Evolutionary conservation across 2,797 vertebrate species (phyloP), one percentile per base, ranked within the genome.

Genomic region (Dipus sagitta): DNA sequence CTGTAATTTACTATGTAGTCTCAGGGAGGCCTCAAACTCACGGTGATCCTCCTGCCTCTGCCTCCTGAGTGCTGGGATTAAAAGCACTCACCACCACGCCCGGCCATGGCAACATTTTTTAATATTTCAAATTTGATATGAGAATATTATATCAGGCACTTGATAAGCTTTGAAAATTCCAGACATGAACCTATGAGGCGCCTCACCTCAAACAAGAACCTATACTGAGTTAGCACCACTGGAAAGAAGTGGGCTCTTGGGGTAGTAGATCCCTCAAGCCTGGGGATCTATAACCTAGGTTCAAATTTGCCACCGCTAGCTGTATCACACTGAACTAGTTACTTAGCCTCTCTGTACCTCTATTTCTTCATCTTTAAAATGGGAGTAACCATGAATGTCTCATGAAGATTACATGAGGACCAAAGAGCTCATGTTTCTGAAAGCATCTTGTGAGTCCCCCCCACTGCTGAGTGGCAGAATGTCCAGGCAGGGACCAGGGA

Each of bases 361-460:
- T 65, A n/a, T 65, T 54, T 74, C 77, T 71, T 23, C 30, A 34
- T 77, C 74, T 79, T 9, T 88, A 32, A 91, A 83, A 12, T 78
- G 60, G 8, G 32, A 47, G 32, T 85, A 15, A 10, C 13, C 7
- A 28, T 9, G 0, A 71, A n/a, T 21, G n/a, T 80, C 10, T 24
- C 15, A 3, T 24, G 52, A 38, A 26, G 23, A 64, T 13, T 9
- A n/a, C 52, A 2, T 24, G 52, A 64, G 64, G 42, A 52, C 32
- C 24, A 38, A 9, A 7, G 67, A 67, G n/a, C 26, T 42, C 15
- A 17, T 18, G 20, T 3, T 0, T 1, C 4, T 2, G 11, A 84
- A 21, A 30, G 21, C 42, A n/a, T 18, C 4, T 52, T 10, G 3
- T 2, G 1, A 68, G 0, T 32, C 58, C n/a, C 1, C 65, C 38